phyloP scores from a whole-genome alignment of 2,797 vertebrate genomes.

The Poecile montanus region DNA sequence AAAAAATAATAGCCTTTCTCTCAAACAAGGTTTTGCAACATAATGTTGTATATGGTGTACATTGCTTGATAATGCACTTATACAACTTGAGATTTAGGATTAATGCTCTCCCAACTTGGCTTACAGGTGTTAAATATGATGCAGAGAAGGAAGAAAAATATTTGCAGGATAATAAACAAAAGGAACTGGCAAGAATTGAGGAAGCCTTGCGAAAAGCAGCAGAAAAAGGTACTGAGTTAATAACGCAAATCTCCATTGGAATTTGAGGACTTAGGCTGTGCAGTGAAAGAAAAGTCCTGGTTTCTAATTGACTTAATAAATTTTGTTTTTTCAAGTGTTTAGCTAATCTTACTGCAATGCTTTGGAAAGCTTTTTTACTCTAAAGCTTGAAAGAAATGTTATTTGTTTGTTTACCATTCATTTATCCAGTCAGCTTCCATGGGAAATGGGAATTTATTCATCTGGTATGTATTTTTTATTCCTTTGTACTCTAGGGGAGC shows the following conservation, averaged over 20 bases:
- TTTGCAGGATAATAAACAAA: conserved; percentile 91
- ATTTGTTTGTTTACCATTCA: neutral
- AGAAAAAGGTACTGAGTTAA: conserved; percentile 83
- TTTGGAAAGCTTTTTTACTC: neutral
- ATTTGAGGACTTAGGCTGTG: neutral
- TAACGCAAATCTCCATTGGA: neutral
- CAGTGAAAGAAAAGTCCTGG: neutral
- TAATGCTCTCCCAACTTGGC: neutral
- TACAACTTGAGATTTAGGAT: neutral
- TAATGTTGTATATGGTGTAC: neutral
- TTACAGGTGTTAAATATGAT: conserved; percentile 90
- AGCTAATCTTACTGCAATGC: neutral
- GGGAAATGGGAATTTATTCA: neutral
- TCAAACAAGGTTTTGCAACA: neutral
- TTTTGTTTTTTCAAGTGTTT: neutral
- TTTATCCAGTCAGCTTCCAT: neutral
- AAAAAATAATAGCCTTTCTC: neutral
- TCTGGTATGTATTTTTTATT: neutral
- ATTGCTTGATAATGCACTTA: neutral
- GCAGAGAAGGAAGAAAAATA: conserved; percentile 90
- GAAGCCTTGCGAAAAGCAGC: conserved; percentile 88
- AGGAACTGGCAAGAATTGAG: conserved; percentile 91
- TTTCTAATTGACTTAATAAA: neutral
- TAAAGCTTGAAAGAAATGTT: neutral
- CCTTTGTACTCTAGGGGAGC: neutral